Evolutionary conservation across 2,888 invertebrate species (phyloP).

Genomic region (Chrysolina oricalcia): DNA sequence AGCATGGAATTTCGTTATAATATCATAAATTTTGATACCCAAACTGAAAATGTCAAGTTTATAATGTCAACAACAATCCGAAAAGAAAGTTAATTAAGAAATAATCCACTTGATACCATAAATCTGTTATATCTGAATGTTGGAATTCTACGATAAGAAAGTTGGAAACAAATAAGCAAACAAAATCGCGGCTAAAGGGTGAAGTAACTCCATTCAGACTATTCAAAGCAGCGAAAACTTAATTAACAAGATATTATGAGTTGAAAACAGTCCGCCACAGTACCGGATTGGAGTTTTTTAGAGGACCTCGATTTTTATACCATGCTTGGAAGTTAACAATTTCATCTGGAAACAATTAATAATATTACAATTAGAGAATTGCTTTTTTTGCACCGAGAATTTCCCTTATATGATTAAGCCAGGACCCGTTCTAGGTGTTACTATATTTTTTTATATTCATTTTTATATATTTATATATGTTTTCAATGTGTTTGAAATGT

Average conservation of each 20-base stretch:
- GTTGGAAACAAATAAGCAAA: conserved; percentile 56
- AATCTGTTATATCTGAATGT: conserved; percentile 60
- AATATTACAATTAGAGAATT: too few species aligned
- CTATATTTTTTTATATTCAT: too few species aligned
- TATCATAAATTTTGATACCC: conserved; percentile 21
- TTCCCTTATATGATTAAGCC: too few species aligned
- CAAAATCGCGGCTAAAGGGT: conserved; percentile 59
- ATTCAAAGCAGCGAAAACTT: conserved; percentile 62
- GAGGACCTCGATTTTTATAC: neutral
- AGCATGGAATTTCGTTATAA: neutral
- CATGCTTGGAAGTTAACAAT: too few species aligned
- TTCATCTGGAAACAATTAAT: too few species aligned
- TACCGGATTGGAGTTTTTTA: neutral
- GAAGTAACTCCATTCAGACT: conserved; percentile 51
- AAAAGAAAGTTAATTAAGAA: conserved; percentile 37
- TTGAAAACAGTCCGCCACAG: conserved; percentile 58
- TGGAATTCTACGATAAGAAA: conserved; percentile 57
- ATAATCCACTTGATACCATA: conserved; percentile 57
- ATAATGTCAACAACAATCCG: conserved; percentile 12
- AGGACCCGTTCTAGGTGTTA: too few species aligned
- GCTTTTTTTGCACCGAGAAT: too few species aligned
- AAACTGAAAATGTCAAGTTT: conserved; percentile 16
- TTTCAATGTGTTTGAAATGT: too few species aligned
- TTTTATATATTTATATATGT: too few species aligned
- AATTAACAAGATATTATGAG: conserved; percentile 70